Percentiles rank a stretch among this genome's conserved stretches.
phyloP scores from a whole-genome alignment of 2,113 vertebrate species.

The Gadus chalcogrammus region DNA sequence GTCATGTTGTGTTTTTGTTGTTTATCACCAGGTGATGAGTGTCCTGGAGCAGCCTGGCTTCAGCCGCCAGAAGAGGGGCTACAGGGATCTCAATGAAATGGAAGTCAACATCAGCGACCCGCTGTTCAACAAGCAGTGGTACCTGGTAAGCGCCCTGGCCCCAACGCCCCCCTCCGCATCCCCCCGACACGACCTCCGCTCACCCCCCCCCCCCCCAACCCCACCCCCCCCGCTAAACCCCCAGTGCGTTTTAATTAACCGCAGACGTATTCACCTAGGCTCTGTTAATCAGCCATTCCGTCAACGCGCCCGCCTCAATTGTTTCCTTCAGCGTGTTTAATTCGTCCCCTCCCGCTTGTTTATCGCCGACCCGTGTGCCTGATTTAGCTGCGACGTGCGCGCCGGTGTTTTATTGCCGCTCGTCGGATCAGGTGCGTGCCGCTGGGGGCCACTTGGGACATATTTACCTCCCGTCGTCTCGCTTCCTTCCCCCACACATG shows the following conservation, averaged over 20 bases:
- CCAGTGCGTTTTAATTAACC: constrained; percentile 44
- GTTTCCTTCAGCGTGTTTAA: background rate
- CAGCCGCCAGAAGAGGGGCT: constrained; percentile 88
- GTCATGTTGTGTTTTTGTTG: background rate
- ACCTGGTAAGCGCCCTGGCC: constrained; percentile 83
- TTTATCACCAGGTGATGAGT: constrained; percentile 78
- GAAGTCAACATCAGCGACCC: constrained; percentile 95
- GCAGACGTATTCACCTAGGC: constrained; percentile 42
- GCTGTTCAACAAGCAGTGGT: constrained; percentile 97
- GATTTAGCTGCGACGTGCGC: too few relatives aligned
- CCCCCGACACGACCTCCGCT: background rate
- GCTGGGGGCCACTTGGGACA: too few relatives aligned
- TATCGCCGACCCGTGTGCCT: too few relatives aligned
- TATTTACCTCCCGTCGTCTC: too few relatives aligned
- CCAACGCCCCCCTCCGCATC: constrained; percentile 43
- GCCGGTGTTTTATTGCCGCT: too few relatives aligned
- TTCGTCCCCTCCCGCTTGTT: background rate
- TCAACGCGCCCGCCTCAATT: background rate
- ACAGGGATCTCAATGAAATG: constrained; percentile 88
- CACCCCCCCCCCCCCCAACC: constrained; percentile 41
- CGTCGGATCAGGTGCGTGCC: too few relatives aligned
- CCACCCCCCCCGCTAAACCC: constrained; percentile 45
- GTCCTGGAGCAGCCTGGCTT: constrained; percentile 90
- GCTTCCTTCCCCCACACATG: too few relatives aligned
- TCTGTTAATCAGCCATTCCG: constrained; percentile 41